phyloP scores from a whole-genome alignment of 2,113 vertebrate species.

The Beaufortia kweichowensis region DNA sequence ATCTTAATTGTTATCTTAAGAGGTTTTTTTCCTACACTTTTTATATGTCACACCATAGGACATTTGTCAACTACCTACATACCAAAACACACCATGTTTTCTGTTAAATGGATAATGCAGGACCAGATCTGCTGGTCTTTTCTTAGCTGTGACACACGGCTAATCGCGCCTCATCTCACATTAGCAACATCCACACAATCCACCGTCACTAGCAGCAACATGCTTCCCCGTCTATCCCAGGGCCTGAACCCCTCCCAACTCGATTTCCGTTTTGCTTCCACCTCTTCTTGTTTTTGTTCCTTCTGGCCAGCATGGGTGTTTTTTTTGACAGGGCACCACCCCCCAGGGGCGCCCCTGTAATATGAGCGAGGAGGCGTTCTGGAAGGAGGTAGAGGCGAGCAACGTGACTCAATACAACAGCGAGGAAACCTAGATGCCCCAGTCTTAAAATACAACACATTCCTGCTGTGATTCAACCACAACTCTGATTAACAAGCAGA shows the following conservation, averaged over 20 bases:
- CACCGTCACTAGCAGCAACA: constrained; percentile 22
- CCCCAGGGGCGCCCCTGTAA: constrained; percentile 50
- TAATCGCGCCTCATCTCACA: constrained; percentile 22
- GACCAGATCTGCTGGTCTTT: constrained; percentile 20
- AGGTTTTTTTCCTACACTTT: no score
- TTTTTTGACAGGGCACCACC: constrained; percentile 47
- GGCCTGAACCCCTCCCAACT: constrained; percentile 32
- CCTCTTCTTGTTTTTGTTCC: constrained; percentile 38
- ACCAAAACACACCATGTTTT: no score
- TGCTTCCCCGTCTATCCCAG: neutral
- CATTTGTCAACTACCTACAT: no score
- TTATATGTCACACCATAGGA: no score
- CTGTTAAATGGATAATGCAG: constrained; percentile 32
- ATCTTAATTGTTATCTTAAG: no score
- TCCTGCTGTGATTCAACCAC: constrained; percentile 19
- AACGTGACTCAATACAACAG: constrained; percentile 25
- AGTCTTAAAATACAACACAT: constrained; percentile 41
- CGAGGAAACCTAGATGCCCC: constrained; percentile 8
- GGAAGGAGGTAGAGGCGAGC: neutral
- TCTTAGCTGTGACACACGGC: constrained; percentile 9
- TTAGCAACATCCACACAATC: constrained; percentile 13
- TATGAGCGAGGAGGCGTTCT: constrained; percentile 36
- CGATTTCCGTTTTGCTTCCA: constrained; percentile 54
- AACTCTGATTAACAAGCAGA: constrained; percentile 21
- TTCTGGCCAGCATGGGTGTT: constrained; percentile 17